Evolutionary conservation across 1,140 invertebrate genomes (phyloP).

Genomic region (Maconellicoccus hirsutus): DNA sequence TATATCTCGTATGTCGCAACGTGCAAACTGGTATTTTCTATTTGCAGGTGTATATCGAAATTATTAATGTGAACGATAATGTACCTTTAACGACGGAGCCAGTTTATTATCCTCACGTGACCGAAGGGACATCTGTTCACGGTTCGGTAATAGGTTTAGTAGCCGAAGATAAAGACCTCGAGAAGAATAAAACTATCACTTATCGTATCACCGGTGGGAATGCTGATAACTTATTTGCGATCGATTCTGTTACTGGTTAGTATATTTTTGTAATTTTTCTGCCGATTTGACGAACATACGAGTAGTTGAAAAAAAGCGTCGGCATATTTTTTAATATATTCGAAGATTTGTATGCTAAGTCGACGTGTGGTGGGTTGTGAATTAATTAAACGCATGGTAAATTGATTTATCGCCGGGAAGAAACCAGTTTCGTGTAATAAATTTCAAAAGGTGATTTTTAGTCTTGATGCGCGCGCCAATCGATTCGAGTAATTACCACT

Average conservation of each 20-base stretch:
- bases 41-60: constrained; percentile 70
- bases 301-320: no score
- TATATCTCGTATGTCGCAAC: no score
- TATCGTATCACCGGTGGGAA: constrained; percentile 82
- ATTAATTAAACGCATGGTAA: neutral
- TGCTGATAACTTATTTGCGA: constrained; percentile 77
- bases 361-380: no score
- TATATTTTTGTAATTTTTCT: no score
- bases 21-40: constrained; percentile 23
- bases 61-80: constrained; percentile 89
- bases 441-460: no score
- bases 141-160: constrained; percentile 60
- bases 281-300: no score
- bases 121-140: constrained; percentile 69
- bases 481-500: no score
- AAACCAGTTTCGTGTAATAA: no score
- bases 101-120: constrained; percentile 68
- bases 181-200: constrained; percentile 50
- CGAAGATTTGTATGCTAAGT: no score
- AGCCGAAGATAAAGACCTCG: constrained; percentile 67
- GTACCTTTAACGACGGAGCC: constrained; percentile 73
- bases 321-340: no score
- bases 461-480: no score
- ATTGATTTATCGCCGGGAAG: neutral
- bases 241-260: constrained; percentile 72